Evolutionary conservation across 2,888 invertebrate genomes (phyloP).

Genomic region (Plagiodera versicolora): DNA sequence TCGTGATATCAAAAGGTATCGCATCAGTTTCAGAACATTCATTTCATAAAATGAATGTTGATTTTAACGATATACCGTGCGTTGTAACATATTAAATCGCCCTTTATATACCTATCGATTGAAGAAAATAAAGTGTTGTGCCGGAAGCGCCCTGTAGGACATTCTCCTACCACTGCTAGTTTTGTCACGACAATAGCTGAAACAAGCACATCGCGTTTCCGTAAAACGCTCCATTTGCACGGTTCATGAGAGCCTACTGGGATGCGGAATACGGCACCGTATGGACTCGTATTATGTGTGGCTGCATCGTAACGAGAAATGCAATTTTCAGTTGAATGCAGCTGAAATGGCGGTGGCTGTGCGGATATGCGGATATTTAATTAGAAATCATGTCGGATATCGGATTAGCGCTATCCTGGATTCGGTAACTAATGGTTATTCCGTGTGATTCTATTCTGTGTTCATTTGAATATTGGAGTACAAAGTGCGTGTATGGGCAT

Average conservation of each 20-base stretch:
- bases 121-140: too few relatives aligned
- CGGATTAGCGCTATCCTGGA: constrained; percentile 20
- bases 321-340: constrained; percentile 42
- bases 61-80: too few relatives aligned
- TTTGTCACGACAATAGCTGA: background rate
- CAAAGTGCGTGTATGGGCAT: constrained; percentile 1
- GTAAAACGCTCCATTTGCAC: constrained; percentile 50
- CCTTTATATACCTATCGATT: too few relatives aligned
- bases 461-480: constrained; percentile 5
- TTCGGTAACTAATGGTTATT: constrained; percentile 4
- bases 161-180: too few relatives aligned
- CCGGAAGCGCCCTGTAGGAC: too few relatives aligned
- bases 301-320: constrained; percentile 44
- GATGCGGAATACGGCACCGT: constrained; percentile 31
- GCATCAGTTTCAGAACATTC: too few relatives aligned
- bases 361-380: constrained; percentile 41
- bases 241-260: constrained; percentile 45
- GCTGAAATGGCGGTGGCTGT: constrained; percentile 32
- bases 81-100: too few relatives aligned
- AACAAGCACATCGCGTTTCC: constrained; percentile 41
- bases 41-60: too few relatives aligned
- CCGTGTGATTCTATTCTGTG: background rate
- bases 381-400: constrained; percentile 29
- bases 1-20: too few relatives aligned
- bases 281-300: constrained; percentile 35